Percentiles rank a stretch among this genome's conserved stretches.
Conservation (phyloP, 2,888 invertebrate species). For the Cyclophora albipunctata region DNA sequence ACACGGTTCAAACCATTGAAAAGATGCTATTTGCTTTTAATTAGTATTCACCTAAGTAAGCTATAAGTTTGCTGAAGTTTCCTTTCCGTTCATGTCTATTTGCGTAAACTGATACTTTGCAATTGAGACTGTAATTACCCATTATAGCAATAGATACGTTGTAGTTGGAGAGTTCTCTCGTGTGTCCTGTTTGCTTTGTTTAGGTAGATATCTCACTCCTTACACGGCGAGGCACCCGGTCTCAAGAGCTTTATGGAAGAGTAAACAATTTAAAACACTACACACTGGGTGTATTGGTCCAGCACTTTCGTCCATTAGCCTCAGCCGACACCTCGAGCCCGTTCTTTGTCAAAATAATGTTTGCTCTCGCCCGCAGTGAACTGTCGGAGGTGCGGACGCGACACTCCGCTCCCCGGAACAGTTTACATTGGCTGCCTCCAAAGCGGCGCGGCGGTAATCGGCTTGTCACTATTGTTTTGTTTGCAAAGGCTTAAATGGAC, state of each 20-base stretch:
- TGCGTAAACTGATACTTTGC: no score
- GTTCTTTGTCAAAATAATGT: constrained; percentile 66
- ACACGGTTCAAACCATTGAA: no score
- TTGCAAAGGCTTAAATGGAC: constrained; percentile 18
- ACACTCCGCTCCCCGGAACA: constrained; percentile 51
- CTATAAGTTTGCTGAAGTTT: no score
- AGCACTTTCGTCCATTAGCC: constrained; percentile 73
- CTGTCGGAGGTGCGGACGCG: constrained; percentile 51
- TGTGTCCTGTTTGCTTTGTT: constrained; percentile 33
- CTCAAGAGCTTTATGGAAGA: constrained; percentile 71
- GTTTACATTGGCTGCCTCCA: constrained; percentile 49
- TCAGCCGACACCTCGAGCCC: constrained; percentile 60
- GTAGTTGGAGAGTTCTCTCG: constrained; percentile 3
- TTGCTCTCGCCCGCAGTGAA: constrained; percentile 38
- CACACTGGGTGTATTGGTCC: constrained; percentile 63
- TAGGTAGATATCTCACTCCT: constrained; percentile 40
- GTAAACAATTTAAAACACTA: constrained; percentile 76
- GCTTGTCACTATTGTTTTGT: constrained; percentile 36
- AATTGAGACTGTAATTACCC: no score
- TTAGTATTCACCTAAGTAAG: no score
- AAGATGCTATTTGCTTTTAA: no score
- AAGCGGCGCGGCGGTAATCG: constrained; percentile 34
- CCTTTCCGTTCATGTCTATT: no score
- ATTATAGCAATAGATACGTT: no score
- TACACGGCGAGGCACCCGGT: constrained; percentile 35